These are phyloP conservation scores for Dinocampus coccinellae DNA, from an alignment of 2,888 invertebrate genomes.

Conservation along the genomic window DNA sequence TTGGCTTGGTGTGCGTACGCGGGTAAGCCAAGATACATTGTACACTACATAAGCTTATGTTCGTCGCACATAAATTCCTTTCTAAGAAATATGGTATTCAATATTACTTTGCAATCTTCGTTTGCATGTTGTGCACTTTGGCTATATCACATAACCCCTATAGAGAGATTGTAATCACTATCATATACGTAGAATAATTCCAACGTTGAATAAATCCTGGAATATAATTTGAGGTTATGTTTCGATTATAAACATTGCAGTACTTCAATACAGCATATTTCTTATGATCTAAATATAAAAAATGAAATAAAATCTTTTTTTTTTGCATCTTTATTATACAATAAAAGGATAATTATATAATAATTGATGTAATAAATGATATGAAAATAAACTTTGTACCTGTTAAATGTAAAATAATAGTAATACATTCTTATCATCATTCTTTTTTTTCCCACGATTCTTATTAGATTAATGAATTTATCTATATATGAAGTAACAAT, in stretches of 20 bases:
- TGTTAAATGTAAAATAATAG: background rate
- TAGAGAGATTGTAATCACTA: conserved; percentile 6
- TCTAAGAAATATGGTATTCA: conserved; percentile 16
- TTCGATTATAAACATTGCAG: too few relatives aligned
- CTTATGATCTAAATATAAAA: too few relatives aligned
- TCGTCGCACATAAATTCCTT: conserved; percentile 3
- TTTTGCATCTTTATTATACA: too few relatives aligned
- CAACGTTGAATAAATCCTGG: background rate
- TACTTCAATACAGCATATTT: too few relatives aligned
- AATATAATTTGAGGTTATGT: background rate
- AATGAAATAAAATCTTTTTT: too few relatives aligned
- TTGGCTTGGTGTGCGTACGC: background rate
- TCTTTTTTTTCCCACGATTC: background rate
- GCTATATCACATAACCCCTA: background rate
- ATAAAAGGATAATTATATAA: too few relatives aligned
- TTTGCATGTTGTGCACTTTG: background rate
- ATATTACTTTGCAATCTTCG: conserved; percentile 13
- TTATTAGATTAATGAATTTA: background rate
- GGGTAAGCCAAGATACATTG: background rate
- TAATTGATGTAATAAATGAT: too few relatives aligned
- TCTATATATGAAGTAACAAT: background rate
- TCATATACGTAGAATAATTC: background rate
- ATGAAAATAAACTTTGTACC: too few relatives aligned
- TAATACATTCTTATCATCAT: background rate
- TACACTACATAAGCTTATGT: background rate